Base-by-base conservation (phyloP, 2,888 invertebrate species). In the Fragum fragum region DNA sequence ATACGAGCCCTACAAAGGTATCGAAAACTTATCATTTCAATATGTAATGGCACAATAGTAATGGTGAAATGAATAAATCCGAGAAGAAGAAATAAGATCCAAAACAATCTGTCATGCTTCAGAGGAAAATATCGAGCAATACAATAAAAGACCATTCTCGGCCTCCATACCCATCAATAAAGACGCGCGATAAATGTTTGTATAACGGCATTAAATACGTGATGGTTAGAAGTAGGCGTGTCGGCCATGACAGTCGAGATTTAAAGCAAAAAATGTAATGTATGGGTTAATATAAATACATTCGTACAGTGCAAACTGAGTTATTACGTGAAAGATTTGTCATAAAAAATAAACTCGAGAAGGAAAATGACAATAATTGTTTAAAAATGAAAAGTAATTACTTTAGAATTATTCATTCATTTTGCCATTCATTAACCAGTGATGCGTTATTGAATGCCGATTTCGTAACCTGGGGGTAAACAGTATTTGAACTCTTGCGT, bases 191-290 rank as follows among this genome's bases (percentile, higher is more conserved):
- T 16, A 18, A 14, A 14, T 47, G 47, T 47, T 47, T 47, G n/a
- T 47, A 47, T 47, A 47, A 47, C 47, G 47, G 47, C 47, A 47
- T 47, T 18, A 47, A 47, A 47, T 47, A 47, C 47, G 47, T 47
- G 47, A 47, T 47, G 47, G 47, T 47, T 36, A 16, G 14, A 47
- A 47, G 47, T 47, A 47, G 47, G 47, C 47, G 47, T 47, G 47
- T 14, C 3, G 18, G n/a, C 18, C 47, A 47, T 47, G 47, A 47
- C 47, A 47, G 47, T 47, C 47, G 47, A 47, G 47, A 47, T 47
- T 47, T 47, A 47, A 47, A 16, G 47, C 7, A 47, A 47, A 47
- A 47, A 47, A 18, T 14, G 47, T 47, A 47, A 47, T 14, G 47
- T 47, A n/a, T 18, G 47, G 47, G 14, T 18, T 47, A 47, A 47